These are phyloP conservation scores for Exocentrus adspersus DNA, from an alignment of 2,888 invertebrate genomes.

Conservation along the genomic window DNA sequence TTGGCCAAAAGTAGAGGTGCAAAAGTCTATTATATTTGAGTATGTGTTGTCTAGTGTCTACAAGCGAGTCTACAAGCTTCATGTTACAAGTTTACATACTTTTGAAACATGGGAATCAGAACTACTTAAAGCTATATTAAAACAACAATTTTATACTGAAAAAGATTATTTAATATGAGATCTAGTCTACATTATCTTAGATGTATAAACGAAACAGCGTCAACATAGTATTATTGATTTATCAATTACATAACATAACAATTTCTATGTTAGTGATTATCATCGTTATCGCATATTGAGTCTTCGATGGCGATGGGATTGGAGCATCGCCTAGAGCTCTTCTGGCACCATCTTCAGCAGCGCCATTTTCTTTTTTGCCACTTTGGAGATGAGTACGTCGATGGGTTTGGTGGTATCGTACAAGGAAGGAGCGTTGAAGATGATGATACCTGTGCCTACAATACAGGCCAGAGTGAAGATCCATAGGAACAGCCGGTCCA, in stretches of 20 bases:
- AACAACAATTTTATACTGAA: constrained; percentile 50
- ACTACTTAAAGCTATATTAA: too few relatives aligned
- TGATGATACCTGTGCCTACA: constrained; percentile 87
- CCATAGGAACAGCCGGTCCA: constrained; percentile 96
- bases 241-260: constrained; percentile 58
- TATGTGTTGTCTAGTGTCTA: too few relatives aligned
- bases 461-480: constrained; percentile 94
- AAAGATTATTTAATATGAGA: constrained; percentile 54
- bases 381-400: constrained; percentile 90
- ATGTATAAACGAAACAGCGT: constrained; percentile 57
- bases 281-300: constrained; percentile 57
- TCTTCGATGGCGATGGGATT: constrained; percentile 26
- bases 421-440: constrained; percentile 89
- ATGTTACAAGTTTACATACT: too few relatives aligned
- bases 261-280: constrained; percentile 61
- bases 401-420: constrained; percentile 91
- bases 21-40: too few relatives aligned
- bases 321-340: constrained; percentile 54
- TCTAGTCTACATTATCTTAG: constrained; percentile 53
- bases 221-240: constrained; percentile 56
- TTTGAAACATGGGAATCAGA: too few relatives aligned
- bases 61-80: too few relatives aligned
- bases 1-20: too few relatives aligned
- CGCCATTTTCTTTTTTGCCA: constrained; percentile 90
- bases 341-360: constrained; percentile 87